Base-by-base conservation (phyloP, 1,140 invertebrate genomes). In the Vanessa tameamea region DNA sequence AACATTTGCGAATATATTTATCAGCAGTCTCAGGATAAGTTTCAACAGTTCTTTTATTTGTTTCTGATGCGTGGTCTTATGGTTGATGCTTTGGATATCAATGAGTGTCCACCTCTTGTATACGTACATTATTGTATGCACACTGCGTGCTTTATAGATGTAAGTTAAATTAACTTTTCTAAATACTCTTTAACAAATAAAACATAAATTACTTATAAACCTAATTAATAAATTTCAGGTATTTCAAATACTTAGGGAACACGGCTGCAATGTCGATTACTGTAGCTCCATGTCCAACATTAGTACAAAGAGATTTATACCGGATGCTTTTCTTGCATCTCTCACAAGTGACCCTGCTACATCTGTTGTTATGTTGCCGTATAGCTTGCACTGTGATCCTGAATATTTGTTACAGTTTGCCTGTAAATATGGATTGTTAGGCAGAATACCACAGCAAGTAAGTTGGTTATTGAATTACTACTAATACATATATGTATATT, bases 1-100 rank as follows among this genome's bases (percentile, higher is more conserved):
- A 87, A 92, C 80, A 88, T 93, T 47, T 87, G 84, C 82, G 90
- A 91, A 84, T 93, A 93, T 73, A 90, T 93, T 73, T 93, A 90
- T 75, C 85, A 87, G 20, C 76, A 82, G 61, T 87, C 86, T 23
- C 79, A 75, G 53, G 86, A 92, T 16, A 86, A 86, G 43, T 93
- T 92, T 73, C 80, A 59, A 51, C 87, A 93, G 53, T 86, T 89
- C 50, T 87, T 93, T 70, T 86, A 88, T 76, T 84, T 93, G 48
- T 87, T 93, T 61, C 74, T 93, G 1, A 87, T 87, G 75, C 86
- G 85, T 77, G 92, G 92, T 14, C 82, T 91, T 7, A 55, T 76
- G 43, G 89, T 92, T 15, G 82, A 93, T 89, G 85, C 92, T 47
- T 64, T 81, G 15, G 77, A 87, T 78, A 72, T 75, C 61, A 80